phyloP scores from a whole-genome alignment of 2,113 vertebrate genomes.

The Hypomesus transpacificus region DNA sequence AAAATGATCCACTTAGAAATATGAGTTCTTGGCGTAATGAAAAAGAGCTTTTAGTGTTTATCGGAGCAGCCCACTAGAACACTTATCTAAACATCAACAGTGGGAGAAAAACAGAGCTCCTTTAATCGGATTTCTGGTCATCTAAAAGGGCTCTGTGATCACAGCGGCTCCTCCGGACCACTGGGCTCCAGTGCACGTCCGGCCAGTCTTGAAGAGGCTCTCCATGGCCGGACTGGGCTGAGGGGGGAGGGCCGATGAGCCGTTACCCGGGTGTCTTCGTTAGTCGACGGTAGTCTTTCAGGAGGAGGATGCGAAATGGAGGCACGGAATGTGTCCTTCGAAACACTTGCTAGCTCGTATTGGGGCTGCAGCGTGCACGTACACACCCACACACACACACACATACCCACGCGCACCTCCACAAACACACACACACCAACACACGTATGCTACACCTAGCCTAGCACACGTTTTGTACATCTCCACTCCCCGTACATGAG shows the following conservation, averaged over 20 bases:
- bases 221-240: constrained; percentile 43
- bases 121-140: constrained; percentile 66
- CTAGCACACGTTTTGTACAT: constrained; percentile 50
- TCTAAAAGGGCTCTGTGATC: constrained; percentile 66
- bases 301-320: constrained; percentile 61
- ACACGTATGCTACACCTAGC: constrained; percentile 11
- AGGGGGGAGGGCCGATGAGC: constrained; percentile 51
- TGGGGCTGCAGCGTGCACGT: neutral
- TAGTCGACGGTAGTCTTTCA: constrained; percentile 39
- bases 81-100: constrained; percentile 67
- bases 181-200: constrained; percentile 44
- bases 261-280: constrained; percentile 54
- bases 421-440: constrained; percentile 12
- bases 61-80: constrained; percentile 52
- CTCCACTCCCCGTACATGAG: constrained; percentile 63
- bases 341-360: constrained; percentile 37
- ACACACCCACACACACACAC: constrained; percentile 14
- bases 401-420: constrained; percentile 24
- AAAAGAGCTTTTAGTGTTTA: constrained; percentile 61
- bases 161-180: constrained; percentile 50
- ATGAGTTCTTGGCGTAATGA: constrained; percentile 59
- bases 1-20: constrained; percentile 57
- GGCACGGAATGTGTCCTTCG: constrained; percentile 57
- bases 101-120: constrained; percentile 31
- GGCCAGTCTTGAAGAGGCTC: constrained; percentile 47